Conservation (phyloP, 2,797 vertebrate genomes). For the Tolypeutes matacus region DNA sequence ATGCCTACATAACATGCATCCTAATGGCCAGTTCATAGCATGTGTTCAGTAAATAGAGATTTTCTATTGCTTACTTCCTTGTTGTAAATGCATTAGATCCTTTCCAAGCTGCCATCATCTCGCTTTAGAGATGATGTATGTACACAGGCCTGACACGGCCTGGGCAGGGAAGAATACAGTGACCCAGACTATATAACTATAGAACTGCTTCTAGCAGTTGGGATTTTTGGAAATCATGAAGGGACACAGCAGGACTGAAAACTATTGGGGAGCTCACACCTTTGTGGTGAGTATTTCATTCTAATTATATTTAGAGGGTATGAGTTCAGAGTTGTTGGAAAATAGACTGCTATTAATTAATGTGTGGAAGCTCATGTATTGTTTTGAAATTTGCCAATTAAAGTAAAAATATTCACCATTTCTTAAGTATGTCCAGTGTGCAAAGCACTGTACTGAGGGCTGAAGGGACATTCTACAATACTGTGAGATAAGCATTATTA, state of each 20-base stretch:
- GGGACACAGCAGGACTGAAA: conserved; percentile 57
- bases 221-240: conserved; percentile 53
- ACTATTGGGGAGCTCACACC: conserved; percentile 54
- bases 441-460: background rate
- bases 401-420: background rate
- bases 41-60: background rate
- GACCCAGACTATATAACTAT: conserved; percentile 2
- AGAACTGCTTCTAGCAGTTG: conserved; percentile 12
- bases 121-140: background rate
- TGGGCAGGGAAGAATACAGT: background rate
- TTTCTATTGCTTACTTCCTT: background rate
- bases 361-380: conserved; percentile 46
- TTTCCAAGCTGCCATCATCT: background rate
- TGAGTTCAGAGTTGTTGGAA: conserved; percentile 68
- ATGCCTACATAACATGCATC: too few species aligned
- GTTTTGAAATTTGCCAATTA: conserved; percentile 38
- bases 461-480: background rate
- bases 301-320: conserved; percentile 73
- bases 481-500: background rate
- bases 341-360: conserved; percentile 67
- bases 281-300: conserved; percentile 38
- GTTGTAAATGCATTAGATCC: background rate
- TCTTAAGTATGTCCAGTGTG: background rate
- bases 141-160: background rate
- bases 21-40: background rate